phyloP scores from a whole-genome alignment of 2,113 vertebrate genomes.

The Carassius gibelio region DNA sequence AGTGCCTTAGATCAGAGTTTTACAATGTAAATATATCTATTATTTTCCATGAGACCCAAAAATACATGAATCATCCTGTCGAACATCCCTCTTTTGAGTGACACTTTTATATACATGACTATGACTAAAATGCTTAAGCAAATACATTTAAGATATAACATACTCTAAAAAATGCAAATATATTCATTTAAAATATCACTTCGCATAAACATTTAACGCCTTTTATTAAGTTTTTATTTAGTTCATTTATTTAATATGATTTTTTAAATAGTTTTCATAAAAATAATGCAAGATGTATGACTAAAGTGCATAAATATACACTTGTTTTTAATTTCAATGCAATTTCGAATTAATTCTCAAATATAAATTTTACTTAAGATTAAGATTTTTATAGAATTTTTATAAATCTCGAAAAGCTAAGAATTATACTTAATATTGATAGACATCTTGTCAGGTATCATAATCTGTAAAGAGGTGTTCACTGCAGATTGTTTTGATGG shows the following conservation, averaged over 20 bases:
- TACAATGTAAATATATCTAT: background rate
- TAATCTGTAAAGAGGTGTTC: background rate
- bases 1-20: background rate
- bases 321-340: no score
- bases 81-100: background rate
- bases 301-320: no score
- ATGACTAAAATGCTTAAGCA: background rate
- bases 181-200: no score
- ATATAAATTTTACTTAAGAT: background rate
- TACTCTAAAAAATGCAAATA: no score
- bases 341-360: background rate
- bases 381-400: background rate
- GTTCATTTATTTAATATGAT: no score
- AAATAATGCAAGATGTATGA: no score
- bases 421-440: background rate
- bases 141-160: no score
- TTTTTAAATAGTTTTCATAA: no score
- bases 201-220: no score
- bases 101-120: background rate
- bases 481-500: constrained; percentile 11
- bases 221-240: no score
- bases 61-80: no score
- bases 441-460: background rate
- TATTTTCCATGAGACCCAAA: background rate
- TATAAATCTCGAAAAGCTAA: background rate